Evolutionary conservation across 2,797 vertebrate species (phyloP).

Genomic region (Saxicola maurus): DNA sequence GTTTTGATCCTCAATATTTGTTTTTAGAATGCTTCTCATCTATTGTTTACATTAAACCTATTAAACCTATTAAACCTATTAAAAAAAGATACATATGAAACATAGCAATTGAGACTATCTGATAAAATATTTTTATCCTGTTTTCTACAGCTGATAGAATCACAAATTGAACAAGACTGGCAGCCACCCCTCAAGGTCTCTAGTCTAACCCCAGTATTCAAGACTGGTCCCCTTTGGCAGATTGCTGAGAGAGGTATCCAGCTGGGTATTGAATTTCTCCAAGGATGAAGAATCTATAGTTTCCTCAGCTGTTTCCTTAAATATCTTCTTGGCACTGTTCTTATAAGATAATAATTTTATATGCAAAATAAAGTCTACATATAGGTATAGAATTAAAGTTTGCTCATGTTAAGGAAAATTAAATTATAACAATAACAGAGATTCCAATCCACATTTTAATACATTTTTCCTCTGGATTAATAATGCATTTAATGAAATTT

Average conservation of each 20-base stretch:
- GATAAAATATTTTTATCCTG: not conserved
- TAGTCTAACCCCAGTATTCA: not conserved
- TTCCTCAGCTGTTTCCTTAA: not conserved
- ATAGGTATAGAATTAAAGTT: not conserved
- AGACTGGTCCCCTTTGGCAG: rapidly evolving
- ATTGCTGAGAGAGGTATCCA: not conserved
- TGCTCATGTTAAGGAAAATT: not conserved
- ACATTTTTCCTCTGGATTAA: not conserved
- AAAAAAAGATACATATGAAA: not conserved
- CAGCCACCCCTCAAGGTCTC: rapidly evolving
- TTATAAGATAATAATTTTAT: not conserved
- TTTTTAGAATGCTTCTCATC: rapidly evolving
- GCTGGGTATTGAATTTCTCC: not conserved
- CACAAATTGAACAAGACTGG: not conserved
- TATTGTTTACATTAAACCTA: not conserved
- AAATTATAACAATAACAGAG: not conserved
- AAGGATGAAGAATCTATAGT: not conserved
- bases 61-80: not conserved
- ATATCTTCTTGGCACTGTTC: not conserved
- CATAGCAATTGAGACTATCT: rapidly evolving
- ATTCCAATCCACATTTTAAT: not conserved
- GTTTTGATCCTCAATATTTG: rapidly evolving
- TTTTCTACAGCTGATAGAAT: not conserved
- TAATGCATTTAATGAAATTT: not conserved
- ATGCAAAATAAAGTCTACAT: not conserved